A percentile compares a stretch with the other conserved stretches of the same genome.
Evolutionary conservation across 2,888 invertebrate genomes (phyloP).

Genomic region (Andrena praecox): DNA sequence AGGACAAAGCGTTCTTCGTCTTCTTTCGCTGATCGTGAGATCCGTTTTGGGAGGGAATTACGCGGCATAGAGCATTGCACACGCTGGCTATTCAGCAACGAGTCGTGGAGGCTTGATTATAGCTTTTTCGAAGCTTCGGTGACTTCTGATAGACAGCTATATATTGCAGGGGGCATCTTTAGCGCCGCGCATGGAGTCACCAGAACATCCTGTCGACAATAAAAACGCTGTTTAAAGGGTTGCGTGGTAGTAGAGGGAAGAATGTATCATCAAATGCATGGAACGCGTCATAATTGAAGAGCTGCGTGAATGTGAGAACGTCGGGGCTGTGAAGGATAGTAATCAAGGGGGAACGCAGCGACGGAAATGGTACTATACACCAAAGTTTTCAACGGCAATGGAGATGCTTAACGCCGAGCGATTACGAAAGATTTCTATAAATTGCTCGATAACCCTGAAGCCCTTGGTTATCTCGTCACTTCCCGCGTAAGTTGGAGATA

Average conservation of each 20-base stretch:
- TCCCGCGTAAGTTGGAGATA: conserved; percentile 14
- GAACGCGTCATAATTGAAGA: background rate
- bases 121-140: background rate
- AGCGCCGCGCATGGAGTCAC: background rate
- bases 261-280: background rate
- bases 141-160: background rate
- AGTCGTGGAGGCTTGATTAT: background rate
- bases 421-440: conserved; percentile 31
- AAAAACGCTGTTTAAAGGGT: background rate
- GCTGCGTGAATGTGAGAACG: background rate
- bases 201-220: background rate
- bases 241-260: background rate
- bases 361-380: background rate
- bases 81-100: background rate
- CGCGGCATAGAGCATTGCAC: no score
- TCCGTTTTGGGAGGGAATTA: background rate
- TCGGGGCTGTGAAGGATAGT: background rate
- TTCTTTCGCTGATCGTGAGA: background rate
- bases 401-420: background rate
- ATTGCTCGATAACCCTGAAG: conserved; percentile 54
- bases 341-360: background rate
- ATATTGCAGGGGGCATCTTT: background rate
- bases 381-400: background rate
- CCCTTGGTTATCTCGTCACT: conserved; percentile 43
- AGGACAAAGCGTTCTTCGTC: background rate